phyloP scores from a whole-genome alignment of 2,113 vertebrate genomes.

The Myotis yumanensis region DNA sequence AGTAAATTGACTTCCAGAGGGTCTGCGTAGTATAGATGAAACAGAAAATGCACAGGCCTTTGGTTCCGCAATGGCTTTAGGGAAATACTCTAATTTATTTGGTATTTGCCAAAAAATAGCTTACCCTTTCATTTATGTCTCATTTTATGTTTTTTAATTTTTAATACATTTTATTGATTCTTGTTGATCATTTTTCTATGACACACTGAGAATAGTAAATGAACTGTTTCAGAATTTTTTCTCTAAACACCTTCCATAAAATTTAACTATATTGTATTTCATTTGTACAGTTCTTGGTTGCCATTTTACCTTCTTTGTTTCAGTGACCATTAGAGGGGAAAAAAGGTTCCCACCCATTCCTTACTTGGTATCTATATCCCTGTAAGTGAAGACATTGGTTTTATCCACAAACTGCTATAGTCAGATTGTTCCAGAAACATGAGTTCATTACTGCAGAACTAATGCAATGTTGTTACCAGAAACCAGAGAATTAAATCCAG shows the following conservation, averaged over 20 bases:
- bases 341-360: not conserved
- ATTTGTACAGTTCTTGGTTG: not conserved
- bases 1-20: conserved; percentile 11
- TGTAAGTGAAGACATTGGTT: not conserved
- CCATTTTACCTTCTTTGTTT: not conserved
- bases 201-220: conserved; percentile 53
- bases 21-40: not conserved
- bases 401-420: not conserved
- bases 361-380: not conserved
- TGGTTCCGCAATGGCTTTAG: not conserved
- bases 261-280: conserved; percentile 45
- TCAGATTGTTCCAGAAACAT: conserved; percentile 24
- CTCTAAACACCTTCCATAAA: not conserved
- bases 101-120: conserved; percentile 49
- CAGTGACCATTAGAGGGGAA: not conserved
- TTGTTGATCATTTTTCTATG: conserved; percentile 42
- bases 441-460: conserved; percentile 30
- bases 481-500: conserved; percentile 34
- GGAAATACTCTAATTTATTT: conserved; percentile 57
- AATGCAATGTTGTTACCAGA: not conserved
- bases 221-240: conserved; percentile 30
- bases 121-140: conserved; percentile 47
- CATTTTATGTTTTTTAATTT: conserved; percentile 63
- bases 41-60: conserved; percentile 28
- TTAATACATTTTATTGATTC: conserved; percentile 59